phyloP scores from a whole-genome alignment of 2,797 vertebrate genomes.

The Anabacerthia variegaticeps region DNA sequence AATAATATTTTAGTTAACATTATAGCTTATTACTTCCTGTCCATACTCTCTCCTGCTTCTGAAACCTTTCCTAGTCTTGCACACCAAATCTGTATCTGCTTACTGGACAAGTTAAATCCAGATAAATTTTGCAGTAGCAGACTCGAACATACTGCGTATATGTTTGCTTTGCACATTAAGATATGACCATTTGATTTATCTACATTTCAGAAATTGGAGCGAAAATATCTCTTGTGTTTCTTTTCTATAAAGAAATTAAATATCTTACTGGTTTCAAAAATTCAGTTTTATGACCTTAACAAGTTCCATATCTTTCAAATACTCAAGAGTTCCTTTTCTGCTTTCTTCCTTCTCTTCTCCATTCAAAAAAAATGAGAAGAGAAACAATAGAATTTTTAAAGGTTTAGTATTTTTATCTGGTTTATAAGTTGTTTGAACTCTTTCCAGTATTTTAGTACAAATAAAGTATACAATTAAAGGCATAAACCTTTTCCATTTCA shows the following conservation, averaged over 20 bases:
- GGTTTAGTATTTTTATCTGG: accelerated
- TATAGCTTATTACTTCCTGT: background rate
- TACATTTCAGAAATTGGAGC: background rate
- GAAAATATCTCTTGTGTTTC: background rate
- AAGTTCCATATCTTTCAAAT: background rate
- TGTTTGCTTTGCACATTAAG: background rate
- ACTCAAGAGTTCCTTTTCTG: background rate
- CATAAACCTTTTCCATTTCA: background rate
- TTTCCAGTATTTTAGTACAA: background rate
- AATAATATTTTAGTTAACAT: background rate
- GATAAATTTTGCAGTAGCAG: background rate
- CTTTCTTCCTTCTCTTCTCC: background rate
- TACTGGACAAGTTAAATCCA: background rate
- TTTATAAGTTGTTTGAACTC: background rate
- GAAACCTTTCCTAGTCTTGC: background rate
- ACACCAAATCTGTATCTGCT: background rate
- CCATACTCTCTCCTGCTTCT: background rate
- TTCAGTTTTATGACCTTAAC: background rate
- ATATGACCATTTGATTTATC: background rate
- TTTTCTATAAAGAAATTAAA: background rate
- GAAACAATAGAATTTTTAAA: background rate
- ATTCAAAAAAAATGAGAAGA: background rate
- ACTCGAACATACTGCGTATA: background rate
- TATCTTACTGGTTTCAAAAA: background rate
- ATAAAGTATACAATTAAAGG: background rate